A percentile compares a stretch with the other conserved stretches of the same genome.
phyloP scores from a whole-genome alignment of 2,797 vertebrate species.

The Urophycis tenuis region DNA sequence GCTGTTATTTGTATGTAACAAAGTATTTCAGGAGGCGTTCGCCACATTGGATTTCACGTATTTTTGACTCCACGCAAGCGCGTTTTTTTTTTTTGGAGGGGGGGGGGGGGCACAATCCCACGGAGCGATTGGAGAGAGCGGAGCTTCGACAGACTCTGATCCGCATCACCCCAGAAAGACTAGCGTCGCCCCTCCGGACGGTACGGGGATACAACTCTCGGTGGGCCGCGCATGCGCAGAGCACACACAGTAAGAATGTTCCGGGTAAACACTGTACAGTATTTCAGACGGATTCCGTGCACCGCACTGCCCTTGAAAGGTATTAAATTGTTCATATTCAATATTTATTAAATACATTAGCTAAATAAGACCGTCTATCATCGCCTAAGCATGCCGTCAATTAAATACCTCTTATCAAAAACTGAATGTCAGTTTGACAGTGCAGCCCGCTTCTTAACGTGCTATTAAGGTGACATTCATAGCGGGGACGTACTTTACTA shows the following conservation, averaged over 20 bases:
- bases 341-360: neutral
- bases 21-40: too few relatives aligned
- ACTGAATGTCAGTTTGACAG: neutral
- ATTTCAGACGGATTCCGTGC: neutral
- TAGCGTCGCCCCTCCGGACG: too few relatives aligned
- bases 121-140: too few relatives aligned
- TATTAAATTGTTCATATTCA: neutral
- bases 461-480: too few relatives aligned
- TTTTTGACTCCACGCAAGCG: too few relatives aligned
- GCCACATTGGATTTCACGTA: too few relatives aligned
- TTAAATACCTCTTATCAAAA: neutral
- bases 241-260: neutral
- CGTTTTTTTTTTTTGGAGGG: neutral
- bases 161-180: neutral
- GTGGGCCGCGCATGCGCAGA: neutral
- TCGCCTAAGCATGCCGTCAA: neutral
- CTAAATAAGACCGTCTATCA: neutral
- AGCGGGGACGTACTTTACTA: too few relatives aligned
- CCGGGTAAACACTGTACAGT: neutral
- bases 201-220: neutral
- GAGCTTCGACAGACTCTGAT: too few relatives aligned
- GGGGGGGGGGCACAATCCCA: neutral
- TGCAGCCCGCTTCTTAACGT: neutral
- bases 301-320: neutral
- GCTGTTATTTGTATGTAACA: too few relatives aligned